Evolutionary conservation across 2,113 vertebrate species (phyloP), one percentile per base, ranked within the genome.

Genomic region (Bubalus kerabau): DNA sequence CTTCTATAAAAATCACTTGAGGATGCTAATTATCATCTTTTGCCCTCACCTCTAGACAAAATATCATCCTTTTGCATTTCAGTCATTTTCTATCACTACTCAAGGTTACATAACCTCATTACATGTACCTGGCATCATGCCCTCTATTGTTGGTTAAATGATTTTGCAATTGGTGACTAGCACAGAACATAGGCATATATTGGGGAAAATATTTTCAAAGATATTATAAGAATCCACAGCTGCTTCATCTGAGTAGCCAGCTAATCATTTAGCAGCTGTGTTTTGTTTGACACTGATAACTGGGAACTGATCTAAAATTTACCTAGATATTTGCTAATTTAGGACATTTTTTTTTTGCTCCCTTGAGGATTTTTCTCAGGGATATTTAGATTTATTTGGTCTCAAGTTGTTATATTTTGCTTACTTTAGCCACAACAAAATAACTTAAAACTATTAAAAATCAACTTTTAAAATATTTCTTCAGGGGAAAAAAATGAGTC

Each of bases 381-480:
- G 91, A 60, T 88, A 76, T 91, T 90, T 92, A 67, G 40, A 88
- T 90, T 91, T 95, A 54, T 62, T 92, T 82, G 23, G 82, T 94
- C 74, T 95, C 46, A 95, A 56, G 36, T 96, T 94, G 24, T 74
- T 91, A 88, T 56, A 87, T 43, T 97, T 52, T 81, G 48, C 59
- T 92, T 92, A 85, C 30, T 92, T 94, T 76, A 84, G 48, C 6
- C 50, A 94, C 92, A 97, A 97, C 59, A 97, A 94, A 96, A 88
- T 92, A 88, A 85, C 10, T 97, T 87, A 89, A 94, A 92, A 94
- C 56, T 85, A 87, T 90, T 40, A 92, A 97, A 74, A 94, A 62
- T 24, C 32, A 90, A 90, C 28, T 89, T 85, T 94, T 92, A 74
- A 82, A 36, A 54, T 8, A 43, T 64, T 83, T 87, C 67, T 94